Conservation (phyloP, 2,888 invertebrate genomes). For the Operophtera brumata region DNA sequence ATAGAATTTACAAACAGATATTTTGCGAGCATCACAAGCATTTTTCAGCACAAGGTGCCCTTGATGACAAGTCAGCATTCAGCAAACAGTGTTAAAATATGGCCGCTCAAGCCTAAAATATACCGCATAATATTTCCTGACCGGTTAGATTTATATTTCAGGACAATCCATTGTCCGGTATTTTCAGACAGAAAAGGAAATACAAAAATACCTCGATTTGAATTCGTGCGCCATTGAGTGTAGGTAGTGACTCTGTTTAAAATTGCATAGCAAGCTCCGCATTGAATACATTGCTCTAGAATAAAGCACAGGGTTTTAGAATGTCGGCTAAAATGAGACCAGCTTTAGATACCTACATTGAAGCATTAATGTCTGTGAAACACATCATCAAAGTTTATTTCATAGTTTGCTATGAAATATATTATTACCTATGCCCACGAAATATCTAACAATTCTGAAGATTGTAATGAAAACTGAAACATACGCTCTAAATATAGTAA, state of each 20-base stretch:
- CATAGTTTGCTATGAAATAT: too few species aligned
- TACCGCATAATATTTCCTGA: conserved; percentile 14
- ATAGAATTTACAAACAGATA: not conserved
- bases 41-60: not conserved
- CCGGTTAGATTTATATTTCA: conserved; percentile 13
- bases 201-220: conserved; percentile 7
- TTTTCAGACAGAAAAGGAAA: conserved; percentile 18
- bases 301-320: not conserved
- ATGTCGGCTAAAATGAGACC: too few species aligned
- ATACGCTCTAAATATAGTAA: too few species aligned
- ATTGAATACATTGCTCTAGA: not conserved
- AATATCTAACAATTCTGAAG: too few species aligned
- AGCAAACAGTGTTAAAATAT: conserved; percentile 13
- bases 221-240: not conserved
- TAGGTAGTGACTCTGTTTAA: not conserved
- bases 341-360: too few species aligned
- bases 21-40: not conserved
- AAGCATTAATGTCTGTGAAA: too few species aligned
- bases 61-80: not conserved
- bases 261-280: not conserved
- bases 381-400: too few species aligned
- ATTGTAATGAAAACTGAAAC: too few species aligned
- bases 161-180: conserved; percentile 14
- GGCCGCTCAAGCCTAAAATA: conserved; percentile 12
- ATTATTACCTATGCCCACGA: too few species aligned